Evolutionary conservation across 2,888 invertebrate genomes (phyloP).

Genomic region (Ernsta delagoae): DNA sequence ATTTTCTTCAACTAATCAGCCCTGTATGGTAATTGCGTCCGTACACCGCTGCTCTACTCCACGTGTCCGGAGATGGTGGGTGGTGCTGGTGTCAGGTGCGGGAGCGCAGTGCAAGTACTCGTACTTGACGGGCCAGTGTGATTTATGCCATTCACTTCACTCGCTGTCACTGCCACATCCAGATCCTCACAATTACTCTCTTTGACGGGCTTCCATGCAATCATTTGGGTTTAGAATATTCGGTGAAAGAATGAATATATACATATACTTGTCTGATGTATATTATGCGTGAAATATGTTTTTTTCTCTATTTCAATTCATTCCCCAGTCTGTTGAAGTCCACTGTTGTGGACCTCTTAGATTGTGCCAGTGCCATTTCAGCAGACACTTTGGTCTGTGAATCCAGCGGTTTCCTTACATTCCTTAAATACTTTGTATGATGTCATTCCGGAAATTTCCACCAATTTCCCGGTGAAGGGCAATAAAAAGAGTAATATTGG

Average conservation of each 20-base stretch:
- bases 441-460: slow-evolving; percentile 19
- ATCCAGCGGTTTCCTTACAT: too few relatives aligned
- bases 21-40: too few relatives aligned
- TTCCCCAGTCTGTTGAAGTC: too few relatives aligned
- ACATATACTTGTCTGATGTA: too few relatives aligned
- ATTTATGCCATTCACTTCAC: not conserved
- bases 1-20: too few relatives aligned
- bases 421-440: not conserved
- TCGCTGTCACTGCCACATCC: too few relatives aligned
- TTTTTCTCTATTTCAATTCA: too few relatives aligned
- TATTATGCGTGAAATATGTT: too few relatives aligned
- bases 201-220: not conserved
- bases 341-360: too few relatives aligned
- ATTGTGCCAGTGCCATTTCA: too few relatives aligned
- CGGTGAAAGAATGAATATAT: too few relatives aligned
- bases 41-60: not conserved
- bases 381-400: too few relatives aligned
- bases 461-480: slow-evolving; percentile 24
- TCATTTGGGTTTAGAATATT: not conserved
- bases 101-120: not conserved
- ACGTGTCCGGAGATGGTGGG: not conserved
- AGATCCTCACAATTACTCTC: not conserved
- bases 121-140: not conserved
- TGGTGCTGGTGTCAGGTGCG: not conserved
- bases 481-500: slow-evolving; percentile 32